Evolutionary conservation across 2,888 invertebrate genomes (phyloP).

Genomic region (Watsonalla binaria): DNA sequence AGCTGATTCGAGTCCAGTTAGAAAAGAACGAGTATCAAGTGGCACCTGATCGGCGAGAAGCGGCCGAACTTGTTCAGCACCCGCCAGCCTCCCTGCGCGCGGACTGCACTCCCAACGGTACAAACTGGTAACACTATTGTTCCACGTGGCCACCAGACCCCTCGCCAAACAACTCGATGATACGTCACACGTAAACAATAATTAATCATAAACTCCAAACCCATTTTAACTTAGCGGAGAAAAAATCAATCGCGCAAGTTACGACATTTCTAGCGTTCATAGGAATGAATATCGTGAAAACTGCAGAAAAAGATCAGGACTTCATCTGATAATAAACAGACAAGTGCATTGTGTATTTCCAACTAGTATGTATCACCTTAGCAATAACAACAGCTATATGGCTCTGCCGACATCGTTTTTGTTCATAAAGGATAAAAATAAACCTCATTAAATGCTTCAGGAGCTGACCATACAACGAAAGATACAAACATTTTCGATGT

Average conservation of each 20-base stretch:
- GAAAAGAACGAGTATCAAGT: conserved; percentile 74
- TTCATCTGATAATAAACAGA: no score
- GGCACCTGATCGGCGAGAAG: conserved; percentile 72
- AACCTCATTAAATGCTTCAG: background rate
- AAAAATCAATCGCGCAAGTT: no score
- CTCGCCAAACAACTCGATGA: conserved; percentile 32
- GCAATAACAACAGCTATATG: background rate
- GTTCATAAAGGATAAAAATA: background rate
- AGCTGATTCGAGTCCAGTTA: conserved; percentile 76
- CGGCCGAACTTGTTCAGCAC: conserved; percentile 73
- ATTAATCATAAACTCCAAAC: no score
- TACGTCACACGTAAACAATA: no score
- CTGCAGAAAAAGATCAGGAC: no score
- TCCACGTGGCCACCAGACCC: conserved; percentile 69
- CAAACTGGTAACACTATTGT: conserved; percentile 71
- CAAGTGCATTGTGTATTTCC: no score
- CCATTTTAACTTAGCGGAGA: no score
- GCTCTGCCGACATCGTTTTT: background rate
- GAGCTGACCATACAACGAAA: background rate
- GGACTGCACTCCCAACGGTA: conserved; percentile 63
- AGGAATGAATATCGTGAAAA: no score
- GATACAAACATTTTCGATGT: conserved; percentile 44
- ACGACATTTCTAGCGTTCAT: no score
- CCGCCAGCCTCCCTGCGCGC: conserved; percentile 47
- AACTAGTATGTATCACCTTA: no score